Conservation (phyloP, 2,888 invertebrate genomes). For the Ceramica pisi region DNA sequence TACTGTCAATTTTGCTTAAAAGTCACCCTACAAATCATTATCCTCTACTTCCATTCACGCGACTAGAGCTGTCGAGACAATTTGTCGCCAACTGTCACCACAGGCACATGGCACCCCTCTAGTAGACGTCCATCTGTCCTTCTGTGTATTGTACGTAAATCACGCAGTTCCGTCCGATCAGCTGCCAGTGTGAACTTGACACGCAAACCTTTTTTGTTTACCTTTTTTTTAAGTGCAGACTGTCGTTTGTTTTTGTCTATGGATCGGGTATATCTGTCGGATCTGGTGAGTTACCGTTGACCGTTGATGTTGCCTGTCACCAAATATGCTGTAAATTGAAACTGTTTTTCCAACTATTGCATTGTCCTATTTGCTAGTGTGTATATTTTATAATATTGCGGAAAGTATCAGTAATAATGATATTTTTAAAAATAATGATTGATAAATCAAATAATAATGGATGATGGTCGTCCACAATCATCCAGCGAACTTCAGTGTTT, state of each 20-base stretch:
- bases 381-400: no score
- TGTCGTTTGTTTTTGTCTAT: slow-evolving; percentile 21
- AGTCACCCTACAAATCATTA: slow-evolving; percentile 33
- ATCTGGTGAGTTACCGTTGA: neutral
- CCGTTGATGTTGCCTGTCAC: neutral
- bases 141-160: slow-evolving; percentile 45
- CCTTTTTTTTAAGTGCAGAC: slow-evolving; percentile 14
- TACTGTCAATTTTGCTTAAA: neutral
- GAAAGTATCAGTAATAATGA: no score
- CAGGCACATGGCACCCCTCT: slow-evolving; percentile 26
- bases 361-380: no score
- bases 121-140: slow-evolving; percentile 40
- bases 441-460: no score
- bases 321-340: neutral
- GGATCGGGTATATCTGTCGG: neutral
- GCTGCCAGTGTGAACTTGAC: slow-evolving; percentile 58
- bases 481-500: no score
- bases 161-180: slow-evolving; percentile 47
- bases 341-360: no score
- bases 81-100: slow-evolving; percentile 57
- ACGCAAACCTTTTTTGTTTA: slow-evolving; percentile 57
- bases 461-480: no score
- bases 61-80: slow-evolving; percentile 33
- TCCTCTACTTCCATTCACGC: slow-evolving; percentile 13
- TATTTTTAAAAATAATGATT: no score